Base-by-base conservation (phyloP, 2,888 invertebrate species). In the Synanthedon tipuliformis region DNA sequence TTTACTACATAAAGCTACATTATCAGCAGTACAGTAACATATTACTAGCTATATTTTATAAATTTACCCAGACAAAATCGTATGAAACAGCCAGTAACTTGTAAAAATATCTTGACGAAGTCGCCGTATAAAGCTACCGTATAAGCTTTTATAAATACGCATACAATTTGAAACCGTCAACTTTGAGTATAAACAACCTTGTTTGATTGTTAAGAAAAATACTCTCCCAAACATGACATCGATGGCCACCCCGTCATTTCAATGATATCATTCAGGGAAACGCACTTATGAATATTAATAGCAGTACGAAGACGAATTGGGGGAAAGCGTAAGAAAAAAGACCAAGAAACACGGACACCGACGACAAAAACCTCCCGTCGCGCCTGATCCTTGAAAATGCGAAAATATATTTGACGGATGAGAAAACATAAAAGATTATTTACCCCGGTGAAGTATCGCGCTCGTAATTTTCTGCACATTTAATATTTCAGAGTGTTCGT, bases 201-300 rank as follows among this genome's bases (percentile, higher is more conserved):
- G 10, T 34, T 34, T 10, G 34, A 45, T 45, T 45, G 13, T 13
- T 13, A 45, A 15, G n/a, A 45, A 45, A 45, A 45, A 45, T n/a
- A 45, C 13, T 45, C n/a, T 45, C n/a, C 3, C 13, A 45, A 45
- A 51, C 48, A 51, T 55, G 56, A 56, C 51, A 53, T 51, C 58
- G 59, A 52, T 54, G 52, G 54, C 55, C 52, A 55, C 55, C 60
- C 59, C 57, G 58, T 59, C 61, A 15, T 34, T 34, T 53, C 57
- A 50, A 50, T 54, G 54, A 59, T 64, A 69, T 75, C 76, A 80
- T 79, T 75, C 70, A 72, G 71, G 73, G 80, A n/a, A 81, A 83
- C 82, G 84, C 81, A 78, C 82, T 85, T 83, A 85, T 85, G 83
- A 85, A 85, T 85, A 85, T 86, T 85, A 85, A 86, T 79, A 69